phyloP scores from a whole-genome alignment of 2,797 vertebrate species.

The Acrossocheilus fasciatus region DNA sequence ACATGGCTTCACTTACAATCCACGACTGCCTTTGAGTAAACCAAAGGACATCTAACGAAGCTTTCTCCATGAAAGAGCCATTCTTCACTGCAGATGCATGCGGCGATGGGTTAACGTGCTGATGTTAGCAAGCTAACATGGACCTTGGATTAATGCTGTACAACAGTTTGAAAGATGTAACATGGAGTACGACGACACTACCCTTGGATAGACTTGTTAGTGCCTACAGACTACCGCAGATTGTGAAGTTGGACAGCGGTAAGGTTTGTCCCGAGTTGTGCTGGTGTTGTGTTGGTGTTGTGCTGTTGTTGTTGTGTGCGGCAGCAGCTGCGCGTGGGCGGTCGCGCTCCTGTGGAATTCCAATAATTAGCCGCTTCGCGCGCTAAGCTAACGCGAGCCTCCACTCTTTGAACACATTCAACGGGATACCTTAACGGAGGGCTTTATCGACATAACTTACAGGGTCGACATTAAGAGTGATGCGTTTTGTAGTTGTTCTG shows the following conservation, averaged over 20 bases:
- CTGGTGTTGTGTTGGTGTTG: not conserved
- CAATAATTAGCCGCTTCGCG: slow-evolving; percentile 52
- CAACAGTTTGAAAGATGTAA: slow-evolving; percentile 91
- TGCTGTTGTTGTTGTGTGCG: not conserved
- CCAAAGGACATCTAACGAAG: slow-evolving; percentile 55
- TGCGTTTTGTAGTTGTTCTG: not conserved
- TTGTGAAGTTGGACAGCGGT: slow-evolving; percentile 92
- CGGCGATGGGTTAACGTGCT: slow-evolving; percentile 51
- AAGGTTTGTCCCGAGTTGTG: slow-evolving; percentile 66
- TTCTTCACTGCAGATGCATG: slow-evolving; percentile 56
- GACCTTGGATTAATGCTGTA: slow-evolving; percentile 88
- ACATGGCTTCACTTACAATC: slow-evolving; percentile 51
- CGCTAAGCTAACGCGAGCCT: slow-evolving; percentile 44
- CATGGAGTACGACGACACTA: slow-evolving; percentile 91
- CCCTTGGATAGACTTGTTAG: slow-evolving; percentile 92
- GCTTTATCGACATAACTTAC: not conserved
- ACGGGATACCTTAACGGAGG: not conserved
- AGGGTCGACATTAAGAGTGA: not conserved
- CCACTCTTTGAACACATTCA: not conserved
- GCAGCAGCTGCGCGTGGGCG: slow-evolving; percentile 54
- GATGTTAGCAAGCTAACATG: slow-evolving; percentile 80
- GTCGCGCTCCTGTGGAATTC: slow-evolving; percentile 56
- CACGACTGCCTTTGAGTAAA: slow-evolving; percentile 50
- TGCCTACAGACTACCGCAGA: slow-evolving; percentile 91
- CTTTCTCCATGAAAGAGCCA: slow-evolving; percentile 58